Evolutionary conservation across 2,113 vertebrate species (phyloP), one percentile per base, ranked within the genome.

Genomic region (Chrysemys picta): DNA sequence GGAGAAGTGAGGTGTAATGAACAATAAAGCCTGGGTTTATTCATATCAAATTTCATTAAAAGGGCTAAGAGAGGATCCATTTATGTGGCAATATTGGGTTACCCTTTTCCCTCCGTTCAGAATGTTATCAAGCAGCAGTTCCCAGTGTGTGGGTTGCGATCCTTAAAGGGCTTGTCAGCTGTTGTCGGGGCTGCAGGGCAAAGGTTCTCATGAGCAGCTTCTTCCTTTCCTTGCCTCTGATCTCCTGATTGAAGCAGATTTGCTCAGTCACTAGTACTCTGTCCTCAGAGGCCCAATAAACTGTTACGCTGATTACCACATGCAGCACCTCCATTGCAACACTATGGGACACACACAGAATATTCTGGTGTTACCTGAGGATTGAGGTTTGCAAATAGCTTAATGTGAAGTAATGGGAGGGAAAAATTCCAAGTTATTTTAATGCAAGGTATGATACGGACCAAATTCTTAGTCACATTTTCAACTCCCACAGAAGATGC

Each of bases 281-380:
- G 31, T 65, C 14, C 59, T 13, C 31, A 31, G 59, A 14, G 3
- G 59, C 59, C 57, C 24, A 29, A 59, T 27, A 59, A 59, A 59
- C 52, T 17, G 24, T 56, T 56, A 56, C 24, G 54, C 22, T 56
- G 54, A 56, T 56, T 22, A 24, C 22, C 54, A 24, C 54, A 29
- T 59, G 57, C 57, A 27, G 22, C 12, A 27, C 29, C 12, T 59
- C 57, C 27, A 59, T 5, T 59, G 57, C 57, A 59, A 12, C 57
- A 59, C 24, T 13, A 42, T 89, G 84, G 89, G 87, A 79, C 31
- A 2, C 0, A 12, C 45, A 57, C 29, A 57, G 89, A 89, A 12
- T 38, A n/a, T 35, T 69, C 0, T 0, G 75, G 65, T 47, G 29
- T 93, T 84, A 42, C 0, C 1, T 50, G 91, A 4, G 0, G 1